Evolutionary conservation across 1,140 invertebrate genomes (phyloP), one percentile per base, ranked within the genome.

Genomic region (Papilio xuthus): DNA sequence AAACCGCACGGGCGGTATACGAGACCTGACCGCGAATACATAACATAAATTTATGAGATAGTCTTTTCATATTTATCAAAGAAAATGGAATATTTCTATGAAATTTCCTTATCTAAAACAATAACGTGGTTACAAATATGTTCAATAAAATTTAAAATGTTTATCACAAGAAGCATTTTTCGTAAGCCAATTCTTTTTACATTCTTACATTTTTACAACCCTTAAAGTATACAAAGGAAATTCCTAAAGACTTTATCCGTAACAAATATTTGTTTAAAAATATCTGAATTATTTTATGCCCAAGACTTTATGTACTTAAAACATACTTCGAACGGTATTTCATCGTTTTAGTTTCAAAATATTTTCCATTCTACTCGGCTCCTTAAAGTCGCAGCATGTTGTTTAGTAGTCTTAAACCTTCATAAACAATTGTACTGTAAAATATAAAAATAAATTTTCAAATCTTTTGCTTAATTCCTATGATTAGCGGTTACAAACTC

Each of bases 11-110:
- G 15, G 67, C 10, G 18, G 41, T 41, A 32, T n/a, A 41, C 20
- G 70, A 20, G 41, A 72, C 70, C 70, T 72, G 70, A 72, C 70
- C 70, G 41, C 20, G 20, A 72, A 72, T 72, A 72, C 10, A 47
- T 47, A 72, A 72, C 70, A 44, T 41, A 44, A 47, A 72, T 72
- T 47, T 26, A 72, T 26, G 70, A 72, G 47, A 72, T 72, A 42
- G 20, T 26, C n/a, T 71, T 37, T 47, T 15, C 4, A 72, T 13
- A 72, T 72, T 44, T 47, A 47, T 72, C 70, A 42, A 72, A 72
- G 41, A 72, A 72, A 44, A 47, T 23, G 20, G n/a, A 72, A 23
- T 42, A n/a, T 72, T 72, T 47, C 10, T 42, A 23, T 23, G 41
- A 72, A 26, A 20, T 42, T 71, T 71, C 44, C 41, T 47, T 26